A percentile compares a stretch with the other conserved stretches of the same genome.
Conservation (phyloP, 2,797 vertebrate species). For the Natrix natrix region DNA sequence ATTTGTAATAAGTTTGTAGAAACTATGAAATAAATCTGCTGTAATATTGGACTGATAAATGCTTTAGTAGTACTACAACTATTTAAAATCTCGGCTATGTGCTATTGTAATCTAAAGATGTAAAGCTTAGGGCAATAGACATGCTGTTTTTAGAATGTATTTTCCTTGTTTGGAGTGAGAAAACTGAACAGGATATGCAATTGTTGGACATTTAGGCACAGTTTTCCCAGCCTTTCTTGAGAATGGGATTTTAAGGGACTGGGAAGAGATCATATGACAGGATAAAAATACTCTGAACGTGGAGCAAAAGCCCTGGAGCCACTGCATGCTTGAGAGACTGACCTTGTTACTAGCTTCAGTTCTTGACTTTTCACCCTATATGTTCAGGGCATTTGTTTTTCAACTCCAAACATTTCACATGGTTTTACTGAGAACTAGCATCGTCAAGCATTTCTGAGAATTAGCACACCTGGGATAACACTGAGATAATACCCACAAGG, state of each 20-base stretch:
- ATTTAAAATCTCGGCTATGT: background rate
- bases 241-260: constrained; percentile 14
- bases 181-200: constrained; percentile 23
- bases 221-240: constrained; percentile 22
- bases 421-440: background rate
- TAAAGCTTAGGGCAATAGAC: constrained; percentile 32
- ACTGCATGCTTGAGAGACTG: constrained; percentile 13
- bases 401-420: constrained; percentile 6
- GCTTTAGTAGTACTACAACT: background rate
- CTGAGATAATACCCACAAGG: background rate
- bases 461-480: background rate
- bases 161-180: constrained; percentile 35
- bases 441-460: background rate
- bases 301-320: background rate
- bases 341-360: constrained; percentile 4
- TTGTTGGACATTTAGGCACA: background rate
- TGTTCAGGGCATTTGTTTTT: constrained; percentile 10
- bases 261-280: background rate
- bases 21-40: background rate
- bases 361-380: background rate
- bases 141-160: constrained; percentile 35
- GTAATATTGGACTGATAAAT: background rate
- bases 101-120: background rate
- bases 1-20: background rate
- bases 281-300: background rate